These are phyloP conservation scores for Cremastinae sp. DNA, from an alignment of 2,888 invertebrate genomes.

Conservation along the genomic window DNA sequence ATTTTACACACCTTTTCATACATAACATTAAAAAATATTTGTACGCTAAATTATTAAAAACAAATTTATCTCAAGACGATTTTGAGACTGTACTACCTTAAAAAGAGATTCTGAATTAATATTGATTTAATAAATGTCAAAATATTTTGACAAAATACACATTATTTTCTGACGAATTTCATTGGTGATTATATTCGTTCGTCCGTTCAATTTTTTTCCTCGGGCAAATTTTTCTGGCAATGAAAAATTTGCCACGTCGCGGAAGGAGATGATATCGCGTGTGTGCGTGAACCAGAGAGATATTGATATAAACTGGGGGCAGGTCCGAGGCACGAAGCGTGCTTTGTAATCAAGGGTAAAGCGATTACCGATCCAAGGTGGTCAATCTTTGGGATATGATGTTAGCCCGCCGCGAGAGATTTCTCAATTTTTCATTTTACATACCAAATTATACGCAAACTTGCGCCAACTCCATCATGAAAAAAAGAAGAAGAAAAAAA, in stretches of 20 bases:
- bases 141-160: too few relatives aligned
- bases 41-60: too few relatives aligned
- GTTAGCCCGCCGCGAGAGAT: conserved; percentile 61
- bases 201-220: conserved; percentile 6
- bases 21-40: too few relatives aligned
- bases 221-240: conserved; percentile 11
- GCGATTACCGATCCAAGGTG: conserved; percentile 78
- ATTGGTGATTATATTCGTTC: neutral
- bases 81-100: too few relatives aligned
- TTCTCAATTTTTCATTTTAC: conserved; percentile 17
- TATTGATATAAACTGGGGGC: conserved; percentile 81
- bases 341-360: conserved; percentile 79
- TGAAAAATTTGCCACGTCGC: conserved; percentile 26
- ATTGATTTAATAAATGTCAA: too few relatives aligned
- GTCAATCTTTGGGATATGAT: conserved; percentile 75
- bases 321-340: conserved; percentile 72
- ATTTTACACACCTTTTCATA: too few relatives aligned
- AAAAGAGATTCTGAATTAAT: too few relatives aligned
- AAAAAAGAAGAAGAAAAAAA: conserved; percentile 12
- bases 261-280: conserved; percentile 19
- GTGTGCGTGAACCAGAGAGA: conserved; percentile 72
- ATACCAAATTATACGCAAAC: too few relatives aligned
- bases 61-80: too few relatives aligned
- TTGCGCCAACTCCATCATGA: neutral
- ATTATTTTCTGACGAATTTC: neutral